These are phyloP conservation scores for Aethina tumida DNA, from an alignment of 1,140 invertebrate genomes.

Conservation along the genomic window DNA sequence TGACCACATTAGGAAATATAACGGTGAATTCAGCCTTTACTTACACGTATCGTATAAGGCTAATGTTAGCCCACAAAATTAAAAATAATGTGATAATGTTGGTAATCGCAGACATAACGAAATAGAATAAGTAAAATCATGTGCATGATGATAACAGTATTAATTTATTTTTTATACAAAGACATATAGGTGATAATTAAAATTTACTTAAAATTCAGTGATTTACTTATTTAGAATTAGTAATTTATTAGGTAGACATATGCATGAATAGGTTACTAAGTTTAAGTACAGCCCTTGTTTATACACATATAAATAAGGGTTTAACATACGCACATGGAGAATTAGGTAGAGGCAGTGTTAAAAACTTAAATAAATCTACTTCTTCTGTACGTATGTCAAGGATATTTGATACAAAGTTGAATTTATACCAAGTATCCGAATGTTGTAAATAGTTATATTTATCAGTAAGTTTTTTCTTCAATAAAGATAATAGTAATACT, in stretches of 20 bases:
- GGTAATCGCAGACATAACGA: constrained; percentile 2
- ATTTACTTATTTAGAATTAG: constrained; percentile 4
- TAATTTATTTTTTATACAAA: constrained; percentile 5
- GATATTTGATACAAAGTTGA: constrained; percentile 2
- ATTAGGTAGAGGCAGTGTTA: constrained; percentile 13
- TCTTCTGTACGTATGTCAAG: constrained; percentile 21
- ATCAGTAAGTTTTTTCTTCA: too few relatives aligned
- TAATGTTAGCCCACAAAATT: constrained; percentile 2
- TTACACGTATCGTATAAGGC: constrained; percentile 4
- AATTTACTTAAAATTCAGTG: constrained; percentile 3
- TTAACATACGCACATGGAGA: constrained; percentile 25
- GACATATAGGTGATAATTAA: constrained; percentile 5
- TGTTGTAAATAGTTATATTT: too few relatives aligned
- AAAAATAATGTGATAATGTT: constrained; percentile 3
- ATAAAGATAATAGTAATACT: too few relatives aligned
- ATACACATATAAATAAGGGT: too few relatives aligned
- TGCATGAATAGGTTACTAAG: background rate
- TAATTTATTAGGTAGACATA: background rate
- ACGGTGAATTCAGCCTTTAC: constrained; percentile 2
- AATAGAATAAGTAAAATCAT: constrained; percentile 5
- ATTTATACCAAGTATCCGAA: too few relatives aligned
- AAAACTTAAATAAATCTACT: constrained; percentile 13
- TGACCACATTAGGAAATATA: background rate
- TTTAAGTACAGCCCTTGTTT: too few relatives aligned
- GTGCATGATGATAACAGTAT: constrained; percentile 4